These are phyloP conservation scores for Enteromius viviparus DNA, from an alignment of 2,797 vertebrate species.

Conservation along the genomic window DNA sequence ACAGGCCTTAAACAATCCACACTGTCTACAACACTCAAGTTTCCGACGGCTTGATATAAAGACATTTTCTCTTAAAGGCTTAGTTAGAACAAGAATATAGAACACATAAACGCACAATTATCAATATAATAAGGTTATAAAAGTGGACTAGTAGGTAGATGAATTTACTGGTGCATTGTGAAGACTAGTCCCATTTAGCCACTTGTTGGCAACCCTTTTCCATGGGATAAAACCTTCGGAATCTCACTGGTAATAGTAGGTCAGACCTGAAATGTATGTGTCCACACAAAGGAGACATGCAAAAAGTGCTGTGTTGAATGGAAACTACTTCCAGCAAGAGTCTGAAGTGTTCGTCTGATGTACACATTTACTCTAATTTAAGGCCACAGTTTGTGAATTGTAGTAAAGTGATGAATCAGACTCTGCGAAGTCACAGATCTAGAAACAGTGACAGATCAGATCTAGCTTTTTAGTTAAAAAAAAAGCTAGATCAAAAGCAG, in stretches of 20 bases:
- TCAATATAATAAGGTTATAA: neutral
- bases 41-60: neutral
- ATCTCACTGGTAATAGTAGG: neutral
- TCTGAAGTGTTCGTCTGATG: neutral
- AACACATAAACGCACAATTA: neutral
- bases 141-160: neutral
- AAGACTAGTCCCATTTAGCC: neutral
- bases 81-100: neutral
- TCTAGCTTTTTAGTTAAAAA: neutral
- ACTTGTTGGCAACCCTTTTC: neutral
- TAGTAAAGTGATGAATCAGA: neutral
- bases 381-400: neutral
- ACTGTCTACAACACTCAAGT: neutral
- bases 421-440: neutral
- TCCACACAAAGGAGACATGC: neutral
- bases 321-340: neutral
- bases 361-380: neutral
- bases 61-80: neutral
- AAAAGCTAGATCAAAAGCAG: too few relatives aligned
- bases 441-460: too few relatives aligned
- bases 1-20: neutral
- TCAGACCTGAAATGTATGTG: neutral
- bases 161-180: too few relatives aligned
- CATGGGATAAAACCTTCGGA: neutral
- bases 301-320: neutral